These are phyloP conservation scores for Tupiocoris notatus DNA, from an alignment of 2,888 invertebrate species.

Conservation along the genomic window DNA sequence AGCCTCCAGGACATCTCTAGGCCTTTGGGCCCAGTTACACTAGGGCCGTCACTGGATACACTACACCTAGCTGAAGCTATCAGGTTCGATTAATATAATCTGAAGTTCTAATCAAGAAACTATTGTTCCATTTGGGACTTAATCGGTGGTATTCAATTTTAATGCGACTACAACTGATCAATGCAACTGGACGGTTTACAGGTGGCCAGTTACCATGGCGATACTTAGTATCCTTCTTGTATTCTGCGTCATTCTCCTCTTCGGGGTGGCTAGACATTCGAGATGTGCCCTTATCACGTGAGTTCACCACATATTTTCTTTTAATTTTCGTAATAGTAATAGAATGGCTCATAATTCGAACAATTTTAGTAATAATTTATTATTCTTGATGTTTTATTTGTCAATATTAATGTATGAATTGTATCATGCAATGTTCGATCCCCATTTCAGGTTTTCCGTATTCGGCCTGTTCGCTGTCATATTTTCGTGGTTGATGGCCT, in stretches of 20 bases:
- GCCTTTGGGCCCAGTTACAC: conserved; percentile 68
- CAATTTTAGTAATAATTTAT: no score
- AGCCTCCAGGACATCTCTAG: conserved; percentile 74
- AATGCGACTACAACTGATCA: conserved; percentile 2
- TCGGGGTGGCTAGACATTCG: conserved; percentile 85
- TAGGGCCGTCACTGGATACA: conserved; percentile 56
- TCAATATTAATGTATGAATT: no score
- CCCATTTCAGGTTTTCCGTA: conserved; percentile 73
- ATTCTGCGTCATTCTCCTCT: conserved; percentile 82
- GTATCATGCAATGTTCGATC: no score
- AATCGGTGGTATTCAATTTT: no score
- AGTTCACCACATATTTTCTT: conserved; percentile 52
- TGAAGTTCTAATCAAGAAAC: no score
- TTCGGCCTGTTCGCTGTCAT: conserved; percentile 82
- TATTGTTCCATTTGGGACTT: no score
- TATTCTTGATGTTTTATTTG: no score
- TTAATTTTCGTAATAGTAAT: no score
- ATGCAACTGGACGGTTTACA: conserved; percentile 23
- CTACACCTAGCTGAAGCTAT: conserved; percentile 53
- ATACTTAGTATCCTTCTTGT: conserved; percentile 81
- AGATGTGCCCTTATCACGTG: conserved; percentile 81
- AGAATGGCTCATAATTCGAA: no score
- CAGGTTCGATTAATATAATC: conserved; percentile 49
- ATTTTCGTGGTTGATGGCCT: conserved; percentile 84
- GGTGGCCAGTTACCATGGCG: conserved; percentile 89